Evolutionary conservation across 1,140 invertebrate genomes (phyloP).

Genomic region (Sminthurides bifidus): DNA sequence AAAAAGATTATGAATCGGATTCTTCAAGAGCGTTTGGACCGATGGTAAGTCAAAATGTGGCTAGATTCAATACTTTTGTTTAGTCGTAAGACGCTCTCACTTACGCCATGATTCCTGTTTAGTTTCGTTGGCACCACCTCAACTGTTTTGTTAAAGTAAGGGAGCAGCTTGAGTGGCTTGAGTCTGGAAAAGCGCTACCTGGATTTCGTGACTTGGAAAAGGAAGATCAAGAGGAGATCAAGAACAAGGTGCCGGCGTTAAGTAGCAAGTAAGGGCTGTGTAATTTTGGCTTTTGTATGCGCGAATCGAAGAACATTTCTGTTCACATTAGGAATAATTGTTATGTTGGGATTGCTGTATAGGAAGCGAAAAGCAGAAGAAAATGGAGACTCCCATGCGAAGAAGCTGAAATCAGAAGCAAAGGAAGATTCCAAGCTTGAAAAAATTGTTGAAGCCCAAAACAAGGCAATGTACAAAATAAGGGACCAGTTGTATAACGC

Average conservation of each 20-base stretch:
- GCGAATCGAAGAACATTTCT: background rate
- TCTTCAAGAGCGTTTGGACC: constrained; percentile 66
- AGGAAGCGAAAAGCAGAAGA: constrained; percentile 37
- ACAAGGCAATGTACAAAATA: constrained; percentile 60
- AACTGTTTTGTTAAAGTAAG: constrained; percentile 79
- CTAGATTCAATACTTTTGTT: too few species aligned
- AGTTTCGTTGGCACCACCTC: constrained; percentile 72
- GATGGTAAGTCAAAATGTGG: constrained; percentile 37
- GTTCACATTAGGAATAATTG: too few species aligned
- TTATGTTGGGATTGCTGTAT: background rate
- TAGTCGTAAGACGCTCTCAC: too few species aligned
- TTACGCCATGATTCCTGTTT: too few species aligned
- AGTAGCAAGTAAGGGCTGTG: background rate
- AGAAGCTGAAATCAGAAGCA: constrained; percentile 46
- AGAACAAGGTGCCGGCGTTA: constrained; percentile 38
- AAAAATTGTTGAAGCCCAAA: constrained; percentile 59
- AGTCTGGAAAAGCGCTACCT: constrained; percentile 53
- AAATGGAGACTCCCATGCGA: constrained; percentile 48
- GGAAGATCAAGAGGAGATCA: constrained; percentile 60
- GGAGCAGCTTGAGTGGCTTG: constrained; percentile 61
- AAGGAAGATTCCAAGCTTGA: constrained; percentile 32
- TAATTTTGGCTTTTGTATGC: background rate
- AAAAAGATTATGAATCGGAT: constrained; percentile 74
- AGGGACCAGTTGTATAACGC: constrained; percentile 45
- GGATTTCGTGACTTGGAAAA: constrained; percentile 58